Evolutionary conservation across 2,888 invertebrate genomes (phyloP).

Genomic region (Brenthis daphne): DNA sequence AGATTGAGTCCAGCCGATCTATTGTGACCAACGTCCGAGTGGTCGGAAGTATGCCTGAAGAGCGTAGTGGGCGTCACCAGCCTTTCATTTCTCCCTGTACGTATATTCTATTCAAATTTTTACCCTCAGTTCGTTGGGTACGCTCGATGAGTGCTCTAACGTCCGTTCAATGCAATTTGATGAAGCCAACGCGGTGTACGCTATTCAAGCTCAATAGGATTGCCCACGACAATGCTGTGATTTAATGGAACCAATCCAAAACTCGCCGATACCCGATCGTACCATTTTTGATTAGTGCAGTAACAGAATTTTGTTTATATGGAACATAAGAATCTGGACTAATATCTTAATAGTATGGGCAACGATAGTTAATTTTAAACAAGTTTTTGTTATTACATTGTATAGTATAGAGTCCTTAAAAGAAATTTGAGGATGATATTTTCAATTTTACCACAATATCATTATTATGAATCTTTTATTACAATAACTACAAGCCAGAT

Average conservation of each 20-base stretch:
- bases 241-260: conserved; percentile 71
- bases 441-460: no score
- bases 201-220: conserved; percentile 72
- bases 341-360: background rate
- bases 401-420: no score
- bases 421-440: no score
- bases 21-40: conserved; percentile 71
- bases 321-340: background rate
- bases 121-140: conserved; percentile 67
- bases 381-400: background rate
- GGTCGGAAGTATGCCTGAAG: conserved; percentile 69
- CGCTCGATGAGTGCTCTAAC: conserved; percentile 75
- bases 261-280: conserved; percentile 50
- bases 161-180: conserved; percentile 79
- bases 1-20: conserved; percentile 63
- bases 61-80: conserved; percentile 56
- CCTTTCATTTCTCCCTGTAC: conserved; percentile 58
- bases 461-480: no score
- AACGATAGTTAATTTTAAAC: background rate
- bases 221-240: conserved; percentile 72
- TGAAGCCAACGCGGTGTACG: conserved; percentile 70
- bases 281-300: conserved; percentile 43
- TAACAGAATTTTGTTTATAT: conserved; percentile 30
- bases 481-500: no score
- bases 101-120: conserved; percentile 80